Evolutionary conservation across 2,888 invertebrate species (phyloP).

Genomic region (Melieria picta): DNA sequence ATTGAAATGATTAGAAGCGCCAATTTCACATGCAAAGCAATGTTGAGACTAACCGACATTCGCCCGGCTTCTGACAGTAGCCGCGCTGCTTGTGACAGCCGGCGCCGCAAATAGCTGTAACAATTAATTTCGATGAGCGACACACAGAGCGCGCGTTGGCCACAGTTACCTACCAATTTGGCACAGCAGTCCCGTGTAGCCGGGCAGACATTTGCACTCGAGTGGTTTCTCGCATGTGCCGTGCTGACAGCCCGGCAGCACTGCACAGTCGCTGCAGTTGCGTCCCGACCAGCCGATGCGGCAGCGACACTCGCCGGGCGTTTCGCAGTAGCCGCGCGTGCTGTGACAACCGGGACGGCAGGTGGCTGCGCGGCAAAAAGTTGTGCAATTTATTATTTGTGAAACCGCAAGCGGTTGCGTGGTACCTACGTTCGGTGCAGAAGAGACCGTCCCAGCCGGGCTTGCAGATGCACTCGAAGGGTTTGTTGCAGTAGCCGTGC

Average conservation of each 20-base stretch:
- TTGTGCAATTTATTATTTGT: conserved; percentile 4
- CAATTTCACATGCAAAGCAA: conserved; percentile 2
- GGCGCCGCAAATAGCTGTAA: conserved; percentile 81
- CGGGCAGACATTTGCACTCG: conserved; percentile 89
- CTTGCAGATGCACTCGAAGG: conserved; percentile 87
- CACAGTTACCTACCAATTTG: conserved; percentile 79
- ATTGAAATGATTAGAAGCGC: conserved; percentile 3
- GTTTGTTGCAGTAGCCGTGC: conserved; percentile 85
- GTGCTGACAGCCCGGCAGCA: conserved; percentile 89
- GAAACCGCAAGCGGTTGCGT: neutral
- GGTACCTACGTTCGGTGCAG: conserved; percentile 82
- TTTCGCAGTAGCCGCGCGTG: conserved; percentile 86
- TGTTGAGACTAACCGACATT: conserved; percentile 72
- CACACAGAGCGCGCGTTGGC: neutral
- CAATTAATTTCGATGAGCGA: conserved; percentile 5
- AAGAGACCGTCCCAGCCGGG: conserved; percentile 90
- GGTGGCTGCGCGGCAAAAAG: conserved; percentile 70
- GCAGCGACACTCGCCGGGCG: conserved; percentile 88
- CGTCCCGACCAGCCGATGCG: conserved; percentile 90
- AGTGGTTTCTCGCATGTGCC: conserved; percentile 90
- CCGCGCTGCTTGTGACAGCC: conserved; percentile 87
- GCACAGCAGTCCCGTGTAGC: conserved; percentile 90
- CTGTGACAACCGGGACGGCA: conserved; percentile 87
- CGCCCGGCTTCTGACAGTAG: conserved; percentile 81
- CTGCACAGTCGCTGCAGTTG: conserved; percentile 86